phyloP scores from a whole-genome alignment of 2,888 invertebrate genomes.

The Drosophila differens region DNA sequence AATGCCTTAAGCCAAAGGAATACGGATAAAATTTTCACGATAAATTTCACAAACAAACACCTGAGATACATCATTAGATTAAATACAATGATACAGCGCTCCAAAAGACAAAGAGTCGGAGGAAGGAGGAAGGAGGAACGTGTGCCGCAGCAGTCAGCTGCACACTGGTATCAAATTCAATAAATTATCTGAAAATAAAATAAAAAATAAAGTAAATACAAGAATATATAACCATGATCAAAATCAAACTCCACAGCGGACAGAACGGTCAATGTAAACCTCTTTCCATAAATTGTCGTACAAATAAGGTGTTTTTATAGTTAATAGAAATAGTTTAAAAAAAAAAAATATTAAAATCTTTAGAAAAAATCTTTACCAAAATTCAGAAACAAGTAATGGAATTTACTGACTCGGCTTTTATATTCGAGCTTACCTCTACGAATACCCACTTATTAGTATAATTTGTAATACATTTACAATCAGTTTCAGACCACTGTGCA shows the following conservation, averaged over 20 bases:
- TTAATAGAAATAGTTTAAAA: not conserved
- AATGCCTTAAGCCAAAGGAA: slow-evolving; percentile 72
- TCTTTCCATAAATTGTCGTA: too few relatives aligned
- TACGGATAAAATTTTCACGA: slow-evolving; percentile 76
- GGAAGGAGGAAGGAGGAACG: slow-evolving; percentile 7
- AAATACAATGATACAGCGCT: slow-evolving; percentile 60
- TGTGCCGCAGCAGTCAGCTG: slow-evolving; percentile 25
- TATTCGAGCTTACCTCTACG: not conserved
- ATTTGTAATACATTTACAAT: not conserved
- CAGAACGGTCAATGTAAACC: not conserved
- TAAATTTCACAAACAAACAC: slow-evolving; percentile 82
- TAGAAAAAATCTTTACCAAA: not conserved
- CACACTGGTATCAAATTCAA: slow-evolving; percentile 26
- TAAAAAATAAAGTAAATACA: not conserved
- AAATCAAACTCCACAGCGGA: not conserved
- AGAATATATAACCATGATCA: not conserved
- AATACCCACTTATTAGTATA: not conserved
- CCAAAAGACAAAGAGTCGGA: slow-evolving; percentile 41
- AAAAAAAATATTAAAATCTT: not conserved
- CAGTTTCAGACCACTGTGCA: slow-evolving; percentile 37
- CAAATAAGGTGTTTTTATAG: too few relatives aligned
- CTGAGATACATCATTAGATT: slow-evolving; percentile 83
- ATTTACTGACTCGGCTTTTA: not conserved
- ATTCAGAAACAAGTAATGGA: not conserved
- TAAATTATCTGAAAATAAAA: not conserved